Conservation (phyloP, 2,888 invertebrate genomes). For the Ochropleura leucogaster region DNA sequence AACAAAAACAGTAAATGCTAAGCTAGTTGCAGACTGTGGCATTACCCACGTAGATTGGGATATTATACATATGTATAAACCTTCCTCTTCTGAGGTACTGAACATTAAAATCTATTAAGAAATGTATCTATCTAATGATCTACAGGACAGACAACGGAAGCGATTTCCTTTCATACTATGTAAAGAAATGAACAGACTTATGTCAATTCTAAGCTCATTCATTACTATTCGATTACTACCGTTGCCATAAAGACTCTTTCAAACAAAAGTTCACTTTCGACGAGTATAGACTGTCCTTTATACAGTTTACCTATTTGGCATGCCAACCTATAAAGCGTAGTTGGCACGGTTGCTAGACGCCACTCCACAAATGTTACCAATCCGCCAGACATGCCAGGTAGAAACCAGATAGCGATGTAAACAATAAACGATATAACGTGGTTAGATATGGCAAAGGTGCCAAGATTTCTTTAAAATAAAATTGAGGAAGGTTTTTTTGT, state of each 20-base stretch:
- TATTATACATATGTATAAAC: too few species aligned
- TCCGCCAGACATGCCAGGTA: constrained; percentile 31
- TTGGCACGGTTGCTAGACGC: constrained; percentile 57
- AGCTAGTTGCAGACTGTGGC: neutral
- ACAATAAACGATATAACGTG: constrained; percentile 43
- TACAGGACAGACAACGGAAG: too few species aligned
- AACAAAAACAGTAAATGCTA: neutral
- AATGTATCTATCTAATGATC: too few species aligned
- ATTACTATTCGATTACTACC: too few species aligned
- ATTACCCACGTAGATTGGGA: too few species aligned
- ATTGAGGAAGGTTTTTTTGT: constrained; percentile 3
- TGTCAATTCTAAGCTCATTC: neutral
- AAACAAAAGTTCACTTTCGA: neutral
- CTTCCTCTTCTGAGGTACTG: too few species aligned
- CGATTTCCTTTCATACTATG: too few species aligned
- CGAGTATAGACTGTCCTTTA: constrained; percentile 16
- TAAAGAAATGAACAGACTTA: neutral
- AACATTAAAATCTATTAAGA: too few species aligned
- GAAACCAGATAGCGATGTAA: constrained; percentile 46
- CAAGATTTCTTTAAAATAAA: constrained; percentile 26
- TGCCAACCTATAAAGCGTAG: constrained; percentile 30
- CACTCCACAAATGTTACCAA: constrained; percentile 34
- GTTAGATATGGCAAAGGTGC: constrained; percentile 13
- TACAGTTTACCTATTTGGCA: constrained; percentile 49
- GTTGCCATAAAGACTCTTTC: neutral